These are phyloP conservation scores for Hycleus cichorii DNA, from an alignment of 1,140 invertebrate species.

Conservation along the genomic window DNA sequence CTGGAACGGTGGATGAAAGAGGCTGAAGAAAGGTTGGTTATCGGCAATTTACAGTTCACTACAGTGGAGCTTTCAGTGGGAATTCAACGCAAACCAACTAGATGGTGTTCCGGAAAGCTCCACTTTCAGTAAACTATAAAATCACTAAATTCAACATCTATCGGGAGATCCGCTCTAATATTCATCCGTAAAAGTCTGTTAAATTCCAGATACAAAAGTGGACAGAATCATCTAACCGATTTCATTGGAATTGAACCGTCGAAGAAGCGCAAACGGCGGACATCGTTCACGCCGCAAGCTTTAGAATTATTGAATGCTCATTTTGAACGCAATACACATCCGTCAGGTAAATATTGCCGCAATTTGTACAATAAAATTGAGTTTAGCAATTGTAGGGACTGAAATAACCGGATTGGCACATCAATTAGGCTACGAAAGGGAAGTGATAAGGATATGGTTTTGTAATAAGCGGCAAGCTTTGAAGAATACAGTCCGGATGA, in stretches of 20 bases:
- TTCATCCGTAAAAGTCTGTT: slow-evolving; percentile 4
- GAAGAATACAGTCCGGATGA: slow-evolving; percentile 90
- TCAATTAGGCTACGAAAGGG: slow-evolving; percentile 91
- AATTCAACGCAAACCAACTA: too few species aligned
- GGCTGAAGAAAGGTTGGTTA: slow-evolving; percentile 85
- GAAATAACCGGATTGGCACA: slow-evolving; percentile 94
- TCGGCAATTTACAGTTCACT: slow-evolving; percentile 4
- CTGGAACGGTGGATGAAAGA: slow-evolving; percentile 97
- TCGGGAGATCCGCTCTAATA: neutral
- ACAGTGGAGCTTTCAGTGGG: too few species aligned
- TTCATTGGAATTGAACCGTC: slow-evolving; percentile 93
- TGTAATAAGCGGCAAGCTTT: slow-evolving; percentile 96
- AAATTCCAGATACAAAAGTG: slow-evolving; percentile 75
- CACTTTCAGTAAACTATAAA: neutral
- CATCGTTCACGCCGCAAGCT: slow-evolving; percentile 94
- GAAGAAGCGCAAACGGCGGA: slow-evolving; percentile 92
- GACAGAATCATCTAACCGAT: slow-evolving; percentile 87
- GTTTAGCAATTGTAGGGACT: slow-evolving; percentile 56
- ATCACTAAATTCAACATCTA: neutral
- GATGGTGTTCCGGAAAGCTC: neutral
- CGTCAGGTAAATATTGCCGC: slow-evolving; percentile 67
- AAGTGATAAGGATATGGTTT: slow-evolving; percentile 98
- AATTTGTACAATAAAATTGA: neutral
- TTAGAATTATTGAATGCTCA: slow-evolving; percentile 90
- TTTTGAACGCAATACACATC: slow-evolving; percentile 96